Percentiles rank a stretch among this genome's conserved stretches.
Conservation (phyloP, 30 jellyfish, hydroid and myxozoan species). For the Pseudorhiza aurosa region DNA sequence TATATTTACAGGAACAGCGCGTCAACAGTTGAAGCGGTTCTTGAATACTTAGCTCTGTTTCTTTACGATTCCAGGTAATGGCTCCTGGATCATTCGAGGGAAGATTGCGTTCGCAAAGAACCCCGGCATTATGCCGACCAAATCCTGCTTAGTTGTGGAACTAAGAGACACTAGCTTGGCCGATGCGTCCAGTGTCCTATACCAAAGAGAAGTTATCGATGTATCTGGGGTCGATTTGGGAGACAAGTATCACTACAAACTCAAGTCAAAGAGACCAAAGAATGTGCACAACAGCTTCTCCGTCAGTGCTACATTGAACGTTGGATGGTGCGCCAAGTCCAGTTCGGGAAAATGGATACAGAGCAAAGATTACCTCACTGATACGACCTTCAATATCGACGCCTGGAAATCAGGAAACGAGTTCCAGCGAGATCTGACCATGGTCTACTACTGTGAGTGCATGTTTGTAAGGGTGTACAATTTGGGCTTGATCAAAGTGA, state of each 20-base stretch:
- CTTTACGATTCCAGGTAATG: too few species aligned
- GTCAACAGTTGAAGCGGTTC: too few species aligned
- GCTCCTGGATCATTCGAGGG: conserved; percentile 50
- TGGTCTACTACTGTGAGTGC: conserved; percentile 61
- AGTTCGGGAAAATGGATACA: conserved; percentile 33
- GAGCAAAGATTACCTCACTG: conserved; percentile 65
- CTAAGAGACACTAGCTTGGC: conserved; percentile 54
- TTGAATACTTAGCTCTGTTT: too few species aligned
- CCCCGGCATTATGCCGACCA: conserved; percentile 58
- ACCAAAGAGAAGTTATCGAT: conserved; percentile 39
- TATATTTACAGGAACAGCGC: too few species aligned
- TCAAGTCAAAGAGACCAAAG: conserved; percentile 48
- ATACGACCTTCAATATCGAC: conserved; percentile 16
- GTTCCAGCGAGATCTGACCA: conserved; percentile 17
- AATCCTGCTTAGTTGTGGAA: conserved; percentile 61
- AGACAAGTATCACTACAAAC: conserved; percentile 4
- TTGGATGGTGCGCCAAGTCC: conserved; percentile 76
- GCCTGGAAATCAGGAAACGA: conserved; percentile 12
- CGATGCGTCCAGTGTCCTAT: conserved; percentile 65
- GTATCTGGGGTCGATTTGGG: conserved; percentile 44
- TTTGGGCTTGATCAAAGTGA: too few species aligned
- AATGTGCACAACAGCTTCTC: conserved; percentile 7
- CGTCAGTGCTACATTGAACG: conserved; percentile 66
- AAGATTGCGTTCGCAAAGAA: conserved; percentile 35
- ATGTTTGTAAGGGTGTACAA: too few species aligned